Evolutionary conservation across 2,888 invertebrate species (phyloP).

Genomic region (Chrysopilus asiliformis): DNA sequence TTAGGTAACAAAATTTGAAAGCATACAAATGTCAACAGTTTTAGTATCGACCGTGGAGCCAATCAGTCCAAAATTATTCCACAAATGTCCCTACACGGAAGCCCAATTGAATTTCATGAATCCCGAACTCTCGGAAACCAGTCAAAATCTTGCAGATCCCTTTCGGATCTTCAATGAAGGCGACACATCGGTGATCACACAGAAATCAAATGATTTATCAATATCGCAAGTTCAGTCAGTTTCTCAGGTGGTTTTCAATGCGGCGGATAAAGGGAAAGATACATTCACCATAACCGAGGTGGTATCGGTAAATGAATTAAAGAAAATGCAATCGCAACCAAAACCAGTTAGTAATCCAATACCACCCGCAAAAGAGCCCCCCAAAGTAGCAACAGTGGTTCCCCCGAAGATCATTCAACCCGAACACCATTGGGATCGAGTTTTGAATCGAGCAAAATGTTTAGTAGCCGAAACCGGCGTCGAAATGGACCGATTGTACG

Average conservation of each 20-base stretch:
- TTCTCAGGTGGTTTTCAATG: neutral
- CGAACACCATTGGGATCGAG: neutral
- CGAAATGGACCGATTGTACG: constrained; percentile 37
- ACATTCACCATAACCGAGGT: neutral
- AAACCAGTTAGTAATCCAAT: neutral
- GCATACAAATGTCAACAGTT: constrained; percentile 7
- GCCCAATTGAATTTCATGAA: constrained; percentile 8
- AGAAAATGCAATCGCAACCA: no score
- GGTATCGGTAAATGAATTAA: neutral
- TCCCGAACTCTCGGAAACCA: neutral
- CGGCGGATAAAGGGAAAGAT: neutral
- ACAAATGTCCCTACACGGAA: constrained; percentile 2
- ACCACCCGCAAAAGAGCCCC: neutral
- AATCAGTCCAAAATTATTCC: constrained; percentile 1
- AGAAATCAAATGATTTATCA: no score
- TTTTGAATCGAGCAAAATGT: constrained; percentile 16
- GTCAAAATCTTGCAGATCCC: neutral
- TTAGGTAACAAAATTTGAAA: constrained; percentile 5
- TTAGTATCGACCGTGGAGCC: constrained; percentile 4
- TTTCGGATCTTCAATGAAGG: neutral
- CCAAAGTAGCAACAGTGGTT: no score
- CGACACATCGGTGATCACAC: neutral
- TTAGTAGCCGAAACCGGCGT: constrained; percentile 20
- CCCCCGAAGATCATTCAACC: no score
- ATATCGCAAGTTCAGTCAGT: no score